A percentile compares a stretch with the other conserved stretches of the same genome.
These are phyloP conservation scores for Stylophora pistillata DNA, from an alignment of 64 coral and sea anemone genomes.

Conservation along the genomic window DNA sequence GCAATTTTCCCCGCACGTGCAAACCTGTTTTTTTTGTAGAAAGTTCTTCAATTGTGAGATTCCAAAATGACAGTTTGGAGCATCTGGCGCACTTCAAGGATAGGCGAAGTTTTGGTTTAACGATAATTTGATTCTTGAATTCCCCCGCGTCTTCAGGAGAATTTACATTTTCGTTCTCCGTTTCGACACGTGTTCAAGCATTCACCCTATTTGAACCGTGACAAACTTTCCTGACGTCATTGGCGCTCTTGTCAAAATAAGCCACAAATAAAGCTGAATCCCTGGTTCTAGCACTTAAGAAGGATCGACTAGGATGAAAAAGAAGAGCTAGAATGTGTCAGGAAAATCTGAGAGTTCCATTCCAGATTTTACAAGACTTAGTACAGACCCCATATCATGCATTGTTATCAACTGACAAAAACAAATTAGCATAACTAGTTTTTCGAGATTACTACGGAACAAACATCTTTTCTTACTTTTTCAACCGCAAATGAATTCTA, in stretches of 20 bases:
- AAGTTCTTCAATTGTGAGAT: slow-evolving; percentile 1
- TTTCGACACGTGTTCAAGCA: slow-evolving; percentile 27
- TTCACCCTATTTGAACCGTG: slow-evolving; percentile 37
- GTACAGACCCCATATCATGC: not conserved
- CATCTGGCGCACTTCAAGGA: no score
- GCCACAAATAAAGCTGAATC: slow-evolving; percentile 5
- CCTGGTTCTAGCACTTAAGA: not conserved
- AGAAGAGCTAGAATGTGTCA: not conserved
- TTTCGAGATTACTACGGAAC: slow-evolving; percentile 33
- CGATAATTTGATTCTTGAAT: not conserved
- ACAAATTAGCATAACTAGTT: slow-evolving; percentile 18
- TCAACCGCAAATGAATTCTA: not conserved
- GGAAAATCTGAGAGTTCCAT: not conserved
- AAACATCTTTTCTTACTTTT: slow-evolving; percentile 18
- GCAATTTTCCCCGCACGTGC: slow-evolving; percentile 37
- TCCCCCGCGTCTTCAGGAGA: slow-evolving; percentile 24
- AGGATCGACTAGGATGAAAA: not conserved
- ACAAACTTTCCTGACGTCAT: slow-evolving; percentile 20
- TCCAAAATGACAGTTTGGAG: not conserved
- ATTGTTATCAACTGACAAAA: slow-evolving; percentile 8
- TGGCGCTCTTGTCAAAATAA: not conserved
- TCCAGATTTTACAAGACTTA: not conserved
- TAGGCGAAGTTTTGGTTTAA: not conserved
- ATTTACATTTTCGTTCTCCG: slow-evolving; percentile 36
- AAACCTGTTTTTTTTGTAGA: not conserved